Conservation (phyloP, 1,140 invertebrate species). For the Ooceraea biroi region DNA sequence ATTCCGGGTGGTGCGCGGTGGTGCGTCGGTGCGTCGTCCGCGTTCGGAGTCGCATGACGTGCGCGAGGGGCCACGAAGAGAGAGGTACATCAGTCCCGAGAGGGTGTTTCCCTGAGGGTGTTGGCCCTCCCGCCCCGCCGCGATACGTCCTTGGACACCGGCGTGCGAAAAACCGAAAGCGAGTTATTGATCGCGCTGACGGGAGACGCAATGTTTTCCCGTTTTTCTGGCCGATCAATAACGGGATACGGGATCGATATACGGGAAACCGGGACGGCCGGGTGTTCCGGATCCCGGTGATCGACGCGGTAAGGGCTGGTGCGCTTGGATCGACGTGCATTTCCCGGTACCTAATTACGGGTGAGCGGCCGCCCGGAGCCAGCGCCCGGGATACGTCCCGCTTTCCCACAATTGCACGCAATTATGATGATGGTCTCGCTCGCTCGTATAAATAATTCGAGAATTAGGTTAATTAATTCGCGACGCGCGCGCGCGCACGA, state of each 20-base stretch:
- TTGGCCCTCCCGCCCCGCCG: neutral
- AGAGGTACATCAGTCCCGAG: neutral
- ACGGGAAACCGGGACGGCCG: slow-evolving; percentile 20
- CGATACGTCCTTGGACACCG: slow-evolving; percentile 26
- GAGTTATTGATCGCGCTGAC: slow-evolving; percentile 63
- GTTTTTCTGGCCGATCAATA: slow-evolving; percentile 48
- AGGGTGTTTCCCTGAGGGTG: slow-evolving; percentile 16
- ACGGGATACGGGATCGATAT: neutral
- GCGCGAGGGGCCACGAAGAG: neutral
- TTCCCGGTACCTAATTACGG: slow-evolving; percentile 37
- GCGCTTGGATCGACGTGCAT: neutral
- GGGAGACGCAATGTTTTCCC: slow-evolving; percentile 32
- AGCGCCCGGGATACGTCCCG: neutral
- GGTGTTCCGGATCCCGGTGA: slow-evolving; percentile 18
- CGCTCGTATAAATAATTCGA: slow-evolving; percentile 44
- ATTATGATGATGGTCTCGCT: neutral
- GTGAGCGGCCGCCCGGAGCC: neutral
- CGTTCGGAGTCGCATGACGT: neutral
- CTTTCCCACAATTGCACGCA: neutral
- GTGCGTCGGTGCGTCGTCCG: neutral
- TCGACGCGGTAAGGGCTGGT: neutral
- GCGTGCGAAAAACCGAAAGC: slow-evolving; percentile 68
- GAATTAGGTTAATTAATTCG: slow-evolving; percentile 62
- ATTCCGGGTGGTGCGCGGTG: slow-evolving; percentile 14
- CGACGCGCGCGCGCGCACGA: neutral